These are phyloP conservation scores for Monomorium pharaonis DNA, from an alignment of 1,140 invertebrate species.

Conservation along the genomic window DNA sequence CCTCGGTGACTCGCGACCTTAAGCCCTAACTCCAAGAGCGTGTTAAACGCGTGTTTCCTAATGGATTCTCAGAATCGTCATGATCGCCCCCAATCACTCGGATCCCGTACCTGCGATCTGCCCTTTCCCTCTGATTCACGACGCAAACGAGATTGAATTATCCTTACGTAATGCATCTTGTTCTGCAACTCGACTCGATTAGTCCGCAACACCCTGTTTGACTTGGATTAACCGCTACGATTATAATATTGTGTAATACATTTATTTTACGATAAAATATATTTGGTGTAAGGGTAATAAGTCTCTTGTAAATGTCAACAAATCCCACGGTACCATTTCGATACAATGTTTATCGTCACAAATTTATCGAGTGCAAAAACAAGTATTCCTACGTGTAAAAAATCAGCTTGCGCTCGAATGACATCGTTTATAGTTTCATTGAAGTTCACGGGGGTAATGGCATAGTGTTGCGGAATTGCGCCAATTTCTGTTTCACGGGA, in stretches of 20 bases:
- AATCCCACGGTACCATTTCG: background rate
- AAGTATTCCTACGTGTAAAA: background rate
- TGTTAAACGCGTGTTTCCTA: slow-evolving; percentile 79
- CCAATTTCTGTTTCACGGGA: background rate
- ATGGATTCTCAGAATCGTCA: slow-evolving; percentile 74
- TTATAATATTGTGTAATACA: background rate
- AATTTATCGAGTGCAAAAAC: slow-evolving; percentile 2
- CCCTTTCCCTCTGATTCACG: background rate
- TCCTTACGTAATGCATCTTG: slow-evolving; percentile 37
- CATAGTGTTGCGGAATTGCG: background rate
- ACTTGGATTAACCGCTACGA: background rate
- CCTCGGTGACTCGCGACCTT: background rate
- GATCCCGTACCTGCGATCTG: background rate
- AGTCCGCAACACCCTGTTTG: background rate
- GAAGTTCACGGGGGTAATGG: background rate
- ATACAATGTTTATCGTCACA: background rate
- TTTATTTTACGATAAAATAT: slow-evolving; percentile 7
- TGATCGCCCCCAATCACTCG: slow-evolving; percentile 60
- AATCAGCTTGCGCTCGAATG: background rate
- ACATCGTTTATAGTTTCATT: background rate
- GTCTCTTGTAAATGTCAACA: background rate
- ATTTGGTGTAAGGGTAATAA: slow-evolving; percentile 1
- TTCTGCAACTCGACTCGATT: background rate
- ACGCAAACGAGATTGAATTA: slow-evolving; percentile 38
- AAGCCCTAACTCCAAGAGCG: slow-evolving; percentile 60